Percentiles rank a stretch among this genome's conserved stretches.
Evolutionary conservation across 2,113 vertebrate genomes (phyloP).

Genomic region (Hystrix cristata): DNA sequence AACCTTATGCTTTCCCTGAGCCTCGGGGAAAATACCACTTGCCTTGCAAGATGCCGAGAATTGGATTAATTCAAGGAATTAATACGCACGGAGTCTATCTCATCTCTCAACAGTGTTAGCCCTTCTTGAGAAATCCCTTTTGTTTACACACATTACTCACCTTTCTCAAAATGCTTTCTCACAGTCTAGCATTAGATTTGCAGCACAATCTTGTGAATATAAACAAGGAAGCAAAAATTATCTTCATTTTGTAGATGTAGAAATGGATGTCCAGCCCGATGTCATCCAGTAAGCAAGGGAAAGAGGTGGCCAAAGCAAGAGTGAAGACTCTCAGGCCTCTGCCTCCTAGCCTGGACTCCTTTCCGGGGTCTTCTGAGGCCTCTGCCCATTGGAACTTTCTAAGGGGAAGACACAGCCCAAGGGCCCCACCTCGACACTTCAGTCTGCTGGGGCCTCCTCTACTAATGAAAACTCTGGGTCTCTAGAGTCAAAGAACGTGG

Average conservation of each 20-base stretch:
- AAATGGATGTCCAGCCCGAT: not conserved
- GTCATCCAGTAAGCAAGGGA: not conserved
- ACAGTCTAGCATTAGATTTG: not conserved
- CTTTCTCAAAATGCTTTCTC: not conserved
- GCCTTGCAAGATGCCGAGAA: not conserved
- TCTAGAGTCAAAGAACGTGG: not conserved
- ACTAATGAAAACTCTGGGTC: not conserved
- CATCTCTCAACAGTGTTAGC: not conserved
- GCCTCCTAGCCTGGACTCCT: not conserved
- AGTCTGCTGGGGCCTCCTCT: not conserved
- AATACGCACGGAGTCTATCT: not conserved
- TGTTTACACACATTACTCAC: not conserved
- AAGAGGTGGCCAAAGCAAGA: not conserved
- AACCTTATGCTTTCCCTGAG: not conserved
- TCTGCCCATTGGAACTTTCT: not conserved
- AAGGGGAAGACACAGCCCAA: not conserved
- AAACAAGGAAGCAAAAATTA: not conserved
- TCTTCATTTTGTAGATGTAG: not conserved
- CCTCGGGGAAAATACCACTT: not conserved
- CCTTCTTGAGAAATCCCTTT: constrained; percentile 40
- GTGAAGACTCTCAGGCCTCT: not conserved
- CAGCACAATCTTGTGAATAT: not conserved
- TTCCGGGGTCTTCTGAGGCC: not conserved
- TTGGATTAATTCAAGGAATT: not conserved
- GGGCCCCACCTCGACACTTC: not conserved